These are phyloP conservation scores for Brachyalestes nurse DNA, from an alignment of 2,797 vertebrate species.

Conservation along the genomic window DNA sequence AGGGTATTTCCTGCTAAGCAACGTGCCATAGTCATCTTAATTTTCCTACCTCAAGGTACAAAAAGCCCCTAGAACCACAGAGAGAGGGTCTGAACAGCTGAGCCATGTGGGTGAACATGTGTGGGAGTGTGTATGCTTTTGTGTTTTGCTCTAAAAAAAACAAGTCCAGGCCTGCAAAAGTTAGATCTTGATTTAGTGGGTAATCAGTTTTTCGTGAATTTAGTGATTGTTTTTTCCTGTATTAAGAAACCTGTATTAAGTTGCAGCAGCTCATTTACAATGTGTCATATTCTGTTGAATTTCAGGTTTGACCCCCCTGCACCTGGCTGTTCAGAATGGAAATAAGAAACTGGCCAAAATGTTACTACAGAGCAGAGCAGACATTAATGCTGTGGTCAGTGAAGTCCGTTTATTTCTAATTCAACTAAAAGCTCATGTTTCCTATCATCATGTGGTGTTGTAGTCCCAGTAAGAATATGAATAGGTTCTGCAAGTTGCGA, in stretches of 20 bases:
- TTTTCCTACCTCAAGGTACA: slow-evolving; percentile 31
- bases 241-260: background rate
- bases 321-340: slow-evolving; percentile 82
- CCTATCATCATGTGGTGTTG: background rate
- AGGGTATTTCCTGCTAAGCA: slow-evolving; percentile 58
- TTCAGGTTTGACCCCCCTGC: slow-evolving; percentile 86
- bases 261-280: slow-evolving; percentile 5
- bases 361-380: slow-evolving; percentile 80
- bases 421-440: background rate
- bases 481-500: background rate
- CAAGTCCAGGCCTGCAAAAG: background rate
- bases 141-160: background rate
- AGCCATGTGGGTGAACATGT: slow-evolving; percentile 11
- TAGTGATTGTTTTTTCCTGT: background rate
- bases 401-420: background rate
- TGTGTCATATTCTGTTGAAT: slow-evolving; percentile 1
- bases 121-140: slow-evolving; percentile 13
- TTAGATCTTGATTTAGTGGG: background rate
- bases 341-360: slow-evolving; percentile 74
- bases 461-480: background rate
- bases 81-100: slow-evolving; percentile 14
- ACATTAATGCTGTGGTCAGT: slow-evolving; percentile 88
- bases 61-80: slow-evolving; percentile 58
- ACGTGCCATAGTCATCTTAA: slow-evolving; percentile 29
- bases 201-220: background rate